Percentiles rank a stretch among this genome's conserved stretches.
These are phyloP conservation scores for Ceryle rudis DNA, from an alignment of 2,797 vertebrate species.

Conservation along the genomic window DNA sequence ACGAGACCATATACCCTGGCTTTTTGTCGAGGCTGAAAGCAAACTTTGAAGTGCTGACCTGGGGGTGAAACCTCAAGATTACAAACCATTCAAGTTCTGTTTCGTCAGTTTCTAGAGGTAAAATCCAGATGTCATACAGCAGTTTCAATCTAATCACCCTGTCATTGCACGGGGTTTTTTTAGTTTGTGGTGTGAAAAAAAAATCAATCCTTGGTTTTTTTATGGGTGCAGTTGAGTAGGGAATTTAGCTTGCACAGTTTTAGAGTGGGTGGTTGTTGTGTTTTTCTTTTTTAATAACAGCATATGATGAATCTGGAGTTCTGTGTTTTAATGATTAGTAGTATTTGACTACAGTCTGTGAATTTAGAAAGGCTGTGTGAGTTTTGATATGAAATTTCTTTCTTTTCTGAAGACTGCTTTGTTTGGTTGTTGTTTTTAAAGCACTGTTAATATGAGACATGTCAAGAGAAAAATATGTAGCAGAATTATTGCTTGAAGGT, in stretches of 20 bases:
- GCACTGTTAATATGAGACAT: not conserved
- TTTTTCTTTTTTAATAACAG: not conserved
- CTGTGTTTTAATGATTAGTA: not conserved
- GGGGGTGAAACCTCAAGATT: not conserved
- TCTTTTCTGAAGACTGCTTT: not conserved
- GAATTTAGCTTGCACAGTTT: not conserved
- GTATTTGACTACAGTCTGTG: not conserved
- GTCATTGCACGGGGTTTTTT: not conserved
- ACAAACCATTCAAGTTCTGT: not conserved
- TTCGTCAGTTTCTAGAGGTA: not conserved
- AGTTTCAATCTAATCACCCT: not conserved
- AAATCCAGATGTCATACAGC: not conserved
- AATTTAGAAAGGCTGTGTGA: not conserved
- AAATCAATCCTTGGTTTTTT: not conserved
- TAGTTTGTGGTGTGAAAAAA: not conserved
- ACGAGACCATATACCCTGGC: not conserved
- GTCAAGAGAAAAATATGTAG: not conserved
- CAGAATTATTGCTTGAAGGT: not conserved
- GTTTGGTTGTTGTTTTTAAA: not conserved
- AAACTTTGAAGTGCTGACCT: not conserved
- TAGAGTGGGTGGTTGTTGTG: not conserved
- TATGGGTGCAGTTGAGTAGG: not conserved
- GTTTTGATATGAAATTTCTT: not conserved
- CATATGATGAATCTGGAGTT: not conserved
- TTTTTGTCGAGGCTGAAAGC: not conserved